A percentile compares a stretch with the other conserved stretches of the same genome.
Conservation (phyloP, 2,888 invertebrate genomes). For the Erynnis tages region DNA sequence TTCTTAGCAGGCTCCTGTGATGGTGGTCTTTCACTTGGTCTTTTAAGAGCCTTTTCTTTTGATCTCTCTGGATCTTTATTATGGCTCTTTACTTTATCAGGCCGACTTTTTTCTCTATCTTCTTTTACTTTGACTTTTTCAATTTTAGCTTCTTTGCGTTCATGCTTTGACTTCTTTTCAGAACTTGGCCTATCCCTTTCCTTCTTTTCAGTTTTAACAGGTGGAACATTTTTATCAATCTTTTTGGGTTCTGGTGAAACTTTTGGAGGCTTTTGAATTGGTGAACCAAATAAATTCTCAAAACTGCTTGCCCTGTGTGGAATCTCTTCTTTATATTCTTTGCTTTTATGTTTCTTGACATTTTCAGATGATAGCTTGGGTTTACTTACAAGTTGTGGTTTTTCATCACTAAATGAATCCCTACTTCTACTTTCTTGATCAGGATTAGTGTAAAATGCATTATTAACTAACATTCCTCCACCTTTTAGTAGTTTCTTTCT, state of each 20-base stretch:
- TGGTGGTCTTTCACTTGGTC: conserved; percentile 63
- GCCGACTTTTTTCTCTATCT: conserved; percentile 74
- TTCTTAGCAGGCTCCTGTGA: conserved; percentile 69
- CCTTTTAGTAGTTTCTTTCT: conserved; percentile 92
- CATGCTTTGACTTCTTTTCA: conserved; percentile 75
- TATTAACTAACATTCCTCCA: conserved; percentile 84
- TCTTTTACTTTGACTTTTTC: conserved; percentile 73
- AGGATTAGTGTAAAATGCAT: conserved; percentile 71
- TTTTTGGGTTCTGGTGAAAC: conserved; percentile 85
- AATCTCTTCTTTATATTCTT: conserved; percentile 79
- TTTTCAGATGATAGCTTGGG: conserved; percentile 84
- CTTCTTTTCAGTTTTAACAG: conserved; percentile 75
- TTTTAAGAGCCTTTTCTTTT: conserved; percentile 80
- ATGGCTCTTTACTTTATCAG: conserved; percentile 74
- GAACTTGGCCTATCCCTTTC: conserved; percentile 78
- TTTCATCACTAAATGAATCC: conserved; percentile 81
- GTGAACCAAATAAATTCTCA: conserved; percentile 90
- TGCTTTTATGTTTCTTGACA: conserved; percentile 82
- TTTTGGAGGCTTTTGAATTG: conserved; percentile 89
- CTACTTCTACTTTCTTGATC: conserved; percentile 80
- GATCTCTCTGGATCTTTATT: conserved; percentile 80
- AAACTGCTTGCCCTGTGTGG: conserved; percentile 84
- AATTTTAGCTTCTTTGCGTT: conserved; percentile 67
- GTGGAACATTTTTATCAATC: conserved; percentile 53
- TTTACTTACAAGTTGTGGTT: conserved; percentile 85